phyloP scores from a whole-genome alignment of 2,113 vertebrate species.

The Zingel zingel region DNA sequence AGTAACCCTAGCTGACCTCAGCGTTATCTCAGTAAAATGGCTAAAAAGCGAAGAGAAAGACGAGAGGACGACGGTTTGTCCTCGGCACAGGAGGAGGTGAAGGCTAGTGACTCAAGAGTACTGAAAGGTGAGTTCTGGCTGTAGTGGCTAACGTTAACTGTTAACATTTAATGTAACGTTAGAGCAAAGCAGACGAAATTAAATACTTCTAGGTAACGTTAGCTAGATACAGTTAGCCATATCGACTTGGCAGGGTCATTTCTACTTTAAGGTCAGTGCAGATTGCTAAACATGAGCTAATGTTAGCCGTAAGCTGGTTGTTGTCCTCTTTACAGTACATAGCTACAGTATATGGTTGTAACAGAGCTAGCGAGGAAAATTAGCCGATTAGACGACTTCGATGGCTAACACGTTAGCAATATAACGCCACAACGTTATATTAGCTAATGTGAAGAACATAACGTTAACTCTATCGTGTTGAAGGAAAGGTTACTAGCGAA shows the following conservation, averaged over 20 bases:
- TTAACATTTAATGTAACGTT: neutral
- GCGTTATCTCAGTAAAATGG: constrained; percentile 65
- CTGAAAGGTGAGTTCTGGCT: constrained; percentile 73
- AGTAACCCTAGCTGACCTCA: neutral
- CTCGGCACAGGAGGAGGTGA: constrained; percentile 61
- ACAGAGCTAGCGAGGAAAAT: neutral
- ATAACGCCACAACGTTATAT: neutral
- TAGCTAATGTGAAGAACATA: neutral
- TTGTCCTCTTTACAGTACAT: neutral
- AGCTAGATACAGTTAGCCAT: neutral
- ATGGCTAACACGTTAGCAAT: neutral
- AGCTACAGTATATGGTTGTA: too few relatives aligned
- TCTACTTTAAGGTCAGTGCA: neutral
- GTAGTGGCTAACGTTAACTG: constrained; percentile 30
- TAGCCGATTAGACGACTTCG: neutral
- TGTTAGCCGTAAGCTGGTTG: neutral
- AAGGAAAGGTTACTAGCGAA: neutral
- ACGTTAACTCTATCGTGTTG: neutral
- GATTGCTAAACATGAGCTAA: neutral
- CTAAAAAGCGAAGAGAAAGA: constrained; percentile 81
- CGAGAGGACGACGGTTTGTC: constrained; percentile 68
- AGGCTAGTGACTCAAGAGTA: constrained; percentile 41
- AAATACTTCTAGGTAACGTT: too few relatives aligned
- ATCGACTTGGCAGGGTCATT: neutral
- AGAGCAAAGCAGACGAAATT: neutral